Evolutionary conservation across 23 tunicate species (phyloP), one percentile per base, ranked within the genome.

Genomic region (Trididemnum miniatum): DNA sequence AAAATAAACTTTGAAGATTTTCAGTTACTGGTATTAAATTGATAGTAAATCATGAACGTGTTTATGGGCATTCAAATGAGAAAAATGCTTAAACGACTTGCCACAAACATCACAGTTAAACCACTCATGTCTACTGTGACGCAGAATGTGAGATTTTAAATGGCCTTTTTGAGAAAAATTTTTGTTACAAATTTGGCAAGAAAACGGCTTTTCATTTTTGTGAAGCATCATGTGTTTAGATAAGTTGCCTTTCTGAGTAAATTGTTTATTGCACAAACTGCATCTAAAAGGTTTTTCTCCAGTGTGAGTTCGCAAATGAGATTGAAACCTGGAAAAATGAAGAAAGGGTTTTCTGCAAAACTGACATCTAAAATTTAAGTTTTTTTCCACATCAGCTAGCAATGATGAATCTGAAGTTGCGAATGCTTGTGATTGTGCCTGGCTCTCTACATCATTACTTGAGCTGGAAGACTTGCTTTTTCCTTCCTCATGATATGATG

Each of bases 241-340:
- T 20, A 77, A 57, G 30, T 52, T 57, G 1, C 65, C 82, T 32
- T 77, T 77, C 22, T 52, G 39, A 31, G 82, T 20, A 77, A 52
- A 77, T 30, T 20, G 4, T 29, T 77, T 77, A n/a, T 36, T 33
- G 31, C 82, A 77, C 3, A 77, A 31, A 77, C 30, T 20, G 32
- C 82, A 77, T 24, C 20, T 28, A 77, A 52, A 77, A 5, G 82
- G 82, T 38, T 77, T 77, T 57, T 77, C 82, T 3, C 82, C 82
- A 27, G 82, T 77, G 67, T 77, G 82, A 31, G 37, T 77, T 57
- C 82, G 26, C 2, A 52, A 20, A 77, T 77, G 82, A 20, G 52
- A 77, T 37, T 37, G 29, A 25, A 37, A 73, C 22, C 79, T n/a
- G 2, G 79, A 73, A 40, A 20, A 73, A 38, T 73, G 79, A 12